A percentile compares a stretch with the other conserved stretches of the same genome.
Conservation (phyloP, 2,113 vertebrate genomes). For the Tretioscincus oriximinensis region DNA sequence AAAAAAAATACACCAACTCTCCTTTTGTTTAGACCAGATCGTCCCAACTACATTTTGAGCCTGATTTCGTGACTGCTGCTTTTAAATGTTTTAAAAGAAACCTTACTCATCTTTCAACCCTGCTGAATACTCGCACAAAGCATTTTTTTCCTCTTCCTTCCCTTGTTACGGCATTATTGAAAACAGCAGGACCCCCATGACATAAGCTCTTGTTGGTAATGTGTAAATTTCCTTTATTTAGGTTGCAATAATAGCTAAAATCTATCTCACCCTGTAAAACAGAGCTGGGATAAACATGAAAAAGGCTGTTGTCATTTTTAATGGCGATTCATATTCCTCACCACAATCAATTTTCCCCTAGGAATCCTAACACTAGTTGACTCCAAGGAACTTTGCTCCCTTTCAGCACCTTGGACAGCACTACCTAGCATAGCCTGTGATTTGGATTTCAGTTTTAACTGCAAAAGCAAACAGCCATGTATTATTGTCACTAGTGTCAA, state of each 20-base stretch:
- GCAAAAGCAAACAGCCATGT: constrained; percentile 38
- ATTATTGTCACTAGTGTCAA: constrained; percentile 32
- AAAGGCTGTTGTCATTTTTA: constrained; percentile 16
- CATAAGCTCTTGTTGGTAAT: constrained; percentile 23
- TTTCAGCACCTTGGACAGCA: constrained; percentile 53
- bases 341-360: constrained; percentile 42
- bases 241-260: constrained; percentile 1
- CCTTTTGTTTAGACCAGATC: constrained; percentile 54
- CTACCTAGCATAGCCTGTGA: constrained; percentile 40
- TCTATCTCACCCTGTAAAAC: constrained; percentile 60
- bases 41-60: constrained; percentile 40
- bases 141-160: constrained; percentile 26
- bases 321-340: constrained; percentile 54
- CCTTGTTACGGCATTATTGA: constrained; percentile 50
- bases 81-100: constrained; percentile 52
- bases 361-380: constrained; percentile 55
- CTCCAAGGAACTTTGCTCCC: constrained; percentile 55
- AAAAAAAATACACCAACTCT: background rate
- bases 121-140: constrained; percentile 38
- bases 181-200: constrained; percentile 59
- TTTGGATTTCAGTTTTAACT: constrained; percentile 36
- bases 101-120: constrained; percentile 33
- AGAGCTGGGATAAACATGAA: constrained; percentile 17
- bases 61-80: constrained; percentile 35
- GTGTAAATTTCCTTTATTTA: constrained; percentile 45